Evolutionary conservation across 2,113 vertebrate species (phyloP).

Genomic region (Cephalopterus ornatus): DNA sequence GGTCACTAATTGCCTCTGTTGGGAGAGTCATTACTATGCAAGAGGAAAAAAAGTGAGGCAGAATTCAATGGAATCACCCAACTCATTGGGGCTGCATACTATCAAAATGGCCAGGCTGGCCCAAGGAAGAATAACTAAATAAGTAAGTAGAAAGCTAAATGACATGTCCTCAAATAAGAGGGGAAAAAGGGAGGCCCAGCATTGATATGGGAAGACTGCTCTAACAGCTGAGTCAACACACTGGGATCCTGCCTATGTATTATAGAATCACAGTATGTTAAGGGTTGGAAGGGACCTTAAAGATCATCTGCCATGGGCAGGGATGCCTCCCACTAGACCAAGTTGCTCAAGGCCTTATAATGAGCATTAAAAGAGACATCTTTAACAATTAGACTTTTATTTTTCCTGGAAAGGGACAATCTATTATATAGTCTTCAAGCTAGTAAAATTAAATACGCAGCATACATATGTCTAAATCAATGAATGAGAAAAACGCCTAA

Average conservation of each 20-base stretch:
- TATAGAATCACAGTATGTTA: not conserved
- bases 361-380: not conserved
- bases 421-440: not conserved
- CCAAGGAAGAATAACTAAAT: not conserved
- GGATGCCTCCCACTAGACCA: not conserved
- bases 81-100: not conserved
- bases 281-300: not conserved
- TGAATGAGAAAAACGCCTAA: not conserved
- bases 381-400: not conserved
- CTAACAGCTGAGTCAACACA: not conserved
- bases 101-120: not conserved
- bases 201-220: not conserved
- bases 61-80: not conserved
- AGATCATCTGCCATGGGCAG: not conserved
- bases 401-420: not conserved
- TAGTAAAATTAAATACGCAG: not conserved
- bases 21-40: not conserved
- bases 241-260: not conserved
- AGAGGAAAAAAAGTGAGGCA: not conserved
- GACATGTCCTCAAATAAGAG: not conserved
- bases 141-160: not conserved
- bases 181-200: not conserved
- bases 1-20: not conserved
- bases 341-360: not conserved
- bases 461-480: not conserved